Evolutionary conservation across 1,140 invertebrate species (phyloP), one percentile per base, ranked within the genome.

Genomic region (Coenobita brevimanus): DNA sequence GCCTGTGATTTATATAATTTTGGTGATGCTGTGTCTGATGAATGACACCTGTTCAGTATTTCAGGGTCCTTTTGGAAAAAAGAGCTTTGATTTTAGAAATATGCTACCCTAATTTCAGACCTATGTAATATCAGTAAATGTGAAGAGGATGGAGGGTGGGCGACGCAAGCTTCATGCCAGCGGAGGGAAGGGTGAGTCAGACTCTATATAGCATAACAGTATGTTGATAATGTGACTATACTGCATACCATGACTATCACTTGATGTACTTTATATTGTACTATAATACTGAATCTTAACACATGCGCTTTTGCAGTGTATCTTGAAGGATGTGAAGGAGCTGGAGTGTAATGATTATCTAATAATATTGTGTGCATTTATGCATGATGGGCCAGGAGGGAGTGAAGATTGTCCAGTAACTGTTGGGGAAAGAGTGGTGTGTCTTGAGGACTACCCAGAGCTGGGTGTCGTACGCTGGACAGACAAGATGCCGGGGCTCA

Each of bases 381-480:
- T 50, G 46, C 17, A 17, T 6, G 6, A 17, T 50, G 46, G 46
- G 6, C 6, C 76, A 87, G 85, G 76, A 41, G 46, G 62, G 36
- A 80, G 78, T 71, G 85, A 87, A 2, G 85, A 87, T 38, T 87
- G 85, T 64, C 62, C 60, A 17, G 62, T 87, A 36, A 87, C 62
- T 80, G 76, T 87, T 38, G 85, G 85, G 15, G 85, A 87, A n/a
- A 27, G 78, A 3, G 78, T 87, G n/a, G 85, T 87, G 30, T 87
- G 85, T 75, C 64, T 87, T 10, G 93, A 94, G 87, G 91, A 92
- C 89, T 93, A 93, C 1, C 92, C 92, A 4, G 92, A 94, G 90
- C 91, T 91, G 82, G 94, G 93, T 21, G 90, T 91, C 36, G 93
- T 94, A 4, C 92, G 92, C 82, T 94, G 94, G 93, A 92, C 94